Conservation (phyloP, 2,797 vertebrate species). For the Tenualosa ilisha region DNA sequence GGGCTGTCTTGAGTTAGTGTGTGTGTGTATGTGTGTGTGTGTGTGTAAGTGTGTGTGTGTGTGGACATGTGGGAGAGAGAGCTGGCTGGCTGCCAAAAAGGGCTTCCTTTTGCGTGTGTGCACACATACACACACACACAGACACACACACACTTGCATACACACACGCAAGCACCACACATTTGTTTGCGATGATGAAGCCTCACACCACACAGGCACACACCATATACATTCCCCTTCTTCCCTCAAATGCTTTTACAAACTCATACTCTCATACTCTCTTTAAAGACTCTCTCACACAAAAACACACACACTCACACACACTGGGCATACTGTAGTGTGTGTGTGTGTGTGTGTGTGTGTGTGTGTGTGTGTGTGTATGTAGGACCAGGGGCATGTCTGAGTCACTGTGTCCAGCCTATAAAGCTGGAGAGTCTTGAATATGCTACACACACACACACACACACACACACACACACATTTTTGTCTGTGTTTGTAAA, state of each 20-base stretch:
- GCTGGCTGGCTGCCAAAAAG: conserved; percentile 46
- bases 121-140: conserved; percentile 7
- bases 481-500: no score
- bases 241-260: neutral
- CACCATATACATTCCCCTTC: neutral
- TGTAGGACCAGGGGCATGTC: conserved; percentile 24
- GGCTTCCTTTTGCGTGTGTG: conserved; percentile 24
- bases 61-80: neutral
- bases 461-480: conserved; percentile 25
- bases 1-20: conserved; percentile 27
- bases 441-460: conserved; percentile 45
- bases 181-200: no score
- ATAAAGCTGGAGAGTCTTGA: conserved; percentile 37
- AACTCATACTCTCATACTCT: neutral
- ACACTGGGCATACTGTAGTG: conserved; percentile 34
- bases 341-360: conserved; percentile 28
- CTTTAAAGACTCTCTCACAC: neutral
- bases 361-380: conserved; percentile 35
- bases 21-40: conserved; percentile 25
- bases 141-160: neutral
- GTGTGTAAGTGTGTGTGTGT: conserved; percentile 24
- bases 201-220: neutral
- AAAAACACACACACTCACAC: neutral
- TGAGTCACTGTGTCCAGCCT: conserved; percentile 42
- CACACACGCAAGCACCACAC: no score